Evolutionary conservation across 2,797 vertebrate species (phyloP), one percentile per base, ranked within the genome.

Genomic region (Philypnodon macrostomus): DNA sequence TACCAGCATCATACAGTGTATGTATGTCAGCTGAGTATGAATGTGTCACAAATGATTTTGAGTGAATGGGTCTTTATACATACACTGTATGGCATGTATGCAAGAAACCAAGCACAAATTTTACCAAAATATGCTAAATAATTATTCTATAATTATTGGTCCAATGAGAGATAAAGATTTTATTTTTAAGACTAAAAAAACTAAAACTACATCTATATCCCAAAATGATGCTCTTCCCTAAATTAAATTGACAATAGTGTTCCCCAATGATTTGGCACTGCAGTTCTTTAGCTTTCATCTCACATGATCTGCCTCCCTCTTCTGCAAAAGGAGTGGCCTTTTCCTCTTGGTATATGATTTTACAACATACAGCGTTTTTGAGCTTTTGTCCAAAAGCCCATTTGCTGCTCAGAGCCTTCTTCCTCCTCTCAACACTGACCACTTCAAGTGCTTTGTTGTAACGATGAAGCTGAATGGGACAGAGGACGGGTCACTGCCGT

Each of bases 31-130:
- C 40, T 60, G 2, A 58, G 32, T 55, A 35, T 48, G 55, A 0
- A 0, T 63, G 45, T 49, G 34, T 44, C 24, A 11, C n/a, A 44
- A 29, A 13, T 47, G 37, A n/a, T 56, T 39, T 53, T 32, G 39
- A 53, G 45, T 44, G 39, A 65, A 32, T 61, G 18, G 36, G 46
- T 61, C 26, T 62, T n/a, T 44, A 45, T 73, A 56, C 42, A 53
- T 53, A 49, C 71, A 49, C 55, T 70, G 57, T 29, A 50, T 75
- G 39, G 48, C 24, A 47, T 63, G 47, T 52, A 47, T 21, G 44
- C 31, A 55, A 17, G 46, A 59, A 58, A 53, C 35, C 14, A 77
- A 87, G 80, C 83, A 85, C 84, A 89, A 75, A 67, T 69, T 18
- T 63, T 33, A 70, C 62, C 48, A 71, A 59, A 32, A 61, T 60